Base-by-base conservation (phyloP, 1,140 invertebrate species). In the Conus ventricosus region DNA sequence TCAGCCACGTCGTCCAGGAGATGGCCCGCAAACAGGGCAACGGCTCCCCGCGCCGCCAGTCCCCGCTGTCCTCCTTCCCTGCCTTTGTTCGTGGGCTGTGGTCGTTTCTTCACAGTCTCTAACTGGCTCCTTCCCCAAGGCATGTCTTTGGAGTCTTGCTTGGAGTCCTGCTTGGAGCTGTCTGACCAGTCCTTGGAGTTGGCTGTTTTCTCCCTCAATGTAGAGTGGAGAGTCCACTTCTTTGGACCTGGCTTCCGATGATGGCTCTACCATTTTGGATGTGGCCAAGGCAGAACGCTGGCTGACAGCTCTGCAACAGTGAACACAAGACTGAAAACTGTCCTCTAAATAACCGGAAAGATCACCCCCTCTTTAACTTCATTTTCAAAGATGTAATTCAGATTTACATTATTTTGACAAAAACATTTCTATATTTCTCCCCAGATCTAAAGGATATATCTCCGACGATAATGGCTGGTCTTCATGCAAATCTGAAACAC, bases 71-170 rank as follows among this genome's bases (percentile, higher is more conserved):
- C 60, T 13, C 53, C 10, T 10, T 60, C 85, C 27, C 71, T 57
- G 53, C 57, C 63, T 7, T 83, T 71, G 54, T 60, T 63, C 0
- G 51, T 23, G 15, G 60, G 17, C 60, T 81, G 54, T 7, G 91
- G 91, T 25, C 87, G 88, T 84, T 91, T 91, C 83, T 91, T 91
- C 3, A 91, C 91, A 17, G 91, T 91, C 23, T 91, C 89, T 53
- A 88, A 63, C 83, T 87, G 87, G 80, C 87, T 86, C 17, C 25
- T 57, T 25, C 90, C 84, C 60, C 71, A 76, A 5, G 87, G 85
- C 55, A 81, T 27, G 63, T 89, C 84, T 71, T 89, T 89, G 39
- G 88, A 89, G 83, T 88, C 87, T n/a, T 88, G 87, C 81, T 88
- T 88, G 25, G 88, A 88, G 51, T 87, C 86, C 25, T 87, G 86